phyloP scores from a whole-genome alignment of 2,888 invertebrate species.

The Hedychridium roseum region DNA sequence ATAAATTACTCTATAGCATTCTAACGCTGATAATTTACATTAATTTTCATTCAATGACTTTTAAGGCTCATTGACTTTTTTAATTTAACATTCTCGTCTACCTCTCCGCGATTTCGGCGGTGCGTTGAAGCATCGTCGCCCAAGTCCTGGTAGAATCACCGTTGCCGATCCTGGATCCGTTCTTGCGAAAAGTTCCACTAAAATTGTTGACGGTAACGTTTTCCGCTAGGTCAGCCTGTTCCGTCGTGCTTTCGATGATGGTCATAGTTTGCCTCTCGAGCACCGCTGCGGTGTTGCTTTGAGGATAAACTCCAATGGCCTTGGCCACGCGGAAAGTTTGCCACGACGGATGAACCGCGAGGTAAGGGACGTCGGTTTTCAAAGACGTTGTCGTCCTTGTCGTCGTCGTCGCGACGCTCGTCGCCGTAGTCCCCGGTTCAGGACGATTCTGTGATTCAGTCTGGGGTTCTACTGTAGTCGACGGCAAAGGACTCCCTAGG shows the following conservation, averaged over 20 bases:
- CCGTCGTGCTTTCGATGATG: slow-evolving; percentile 9
- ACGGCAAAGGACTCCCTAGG: slow-evolving; percentile 46
- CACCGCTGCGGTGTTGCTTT: slow-evolving; percentile 27
- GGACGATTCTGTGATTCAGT: slow-evolving; percentile 23
- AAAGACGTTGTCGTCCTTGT: neutral
- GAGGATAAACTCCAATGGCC: slow-evolving; percentile 46
- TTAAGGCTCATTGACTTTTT: no score
- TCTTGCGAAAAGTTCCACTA: slow-evolving; percentile 8
- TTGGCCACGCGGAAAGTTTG: slow-evolving; percentile 48
- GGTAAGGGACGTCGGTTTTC: slow-evolving; percentile 16
- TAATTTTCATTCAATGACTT: no score
- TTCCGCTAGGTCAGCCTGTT: slow-evolving; percentile 12
- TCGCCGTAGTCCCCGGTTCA: slow-evolving; percentile 8
- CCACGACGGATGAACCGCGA: slow-evolving; percentile 7
- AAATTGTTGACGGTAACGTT: neutral
- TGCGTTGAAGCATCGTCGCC: slow-evolving; percentile 8
- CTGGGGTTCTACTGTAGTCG: slow-evolving; percentile 40
- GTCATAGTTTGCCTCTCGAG: slow-evolving; percentile 21
- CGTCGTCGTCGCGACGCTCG: slow-evolving; percentile 13
- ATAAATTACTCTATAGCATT: no score
- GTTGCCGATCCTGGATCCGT: slow-evolving; percentile 7
- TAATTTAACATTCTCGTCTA: no score
- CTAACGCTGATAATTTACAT: no score
- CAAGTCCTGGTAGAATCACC: slow-evolving; percentile 3
- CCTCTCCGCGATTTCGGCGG: slow-evolving; percentile 18